Base-by-base conservation (phyloP, 1,140 invertebrate species). In the Coenobita brevimanus region DNA sequence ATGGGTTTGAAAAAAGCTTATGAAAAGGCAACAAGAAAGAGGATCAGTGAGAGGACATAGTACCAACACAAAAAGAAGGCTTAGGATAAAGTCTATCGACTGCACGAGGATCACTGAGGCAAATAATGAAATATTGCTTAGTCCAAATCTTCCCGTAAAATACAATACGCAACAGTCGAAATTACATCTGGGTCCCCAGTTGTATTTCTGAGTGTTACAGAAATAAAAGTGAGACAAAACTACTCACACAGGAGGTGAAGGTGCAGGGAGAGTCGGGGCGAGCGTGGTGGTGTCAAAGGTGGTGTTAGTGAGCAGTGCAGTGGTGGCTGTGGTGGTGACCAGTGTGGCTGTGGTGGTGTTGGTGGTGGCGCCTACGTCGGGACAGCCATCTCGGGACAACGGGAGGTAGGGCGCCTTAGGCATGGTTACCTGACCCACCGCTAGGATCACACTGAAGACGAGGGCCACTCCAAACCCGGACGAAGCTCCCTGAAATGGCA, bases 361-460 rank as follows among this genome's bases (percentile, higher is more conserved):
- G 75, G 71, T 38, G 76, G 69, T 84, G 43, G 78, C 33, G 33
- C 54, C 41, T 57, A 69, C 41, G 3, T 38, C 27, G 0, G 71
- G 24, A 24, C 89, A 90, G n/a, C 80, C 80, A 27, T 78, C 76
- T 41, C 75, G 57, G 27, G 89, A 90, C 71, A 88, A 38, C 33
- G 84, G 89, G 24, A 90, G 71, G 57, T 64, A 90, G 8, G 69
- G 78, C 17, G 79, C 46, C 43, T 88, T 76, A 1, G 89, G 75
- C 33, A 69, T 50, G 54, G 69, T 90, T 1, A 84, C 41, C 57
- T 90, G 89, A 1, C 89, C 89, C 17, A 71, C 50, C n/a, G 76
- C 89, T 17, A 90, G 78, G 84, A 73, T 79, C 3, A 88, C 33
- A 73, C 64, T 90, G 67, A 90, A 57, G 79, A 83, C 10, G 69